Percentiles rank a stretch among this genome's conserved stretches.
These are phyloP conservation scores for Camelus bactrianus DNA, from an alignment of 2,113 vertebrate genomes.

Conservation along the genomic window DNA sequence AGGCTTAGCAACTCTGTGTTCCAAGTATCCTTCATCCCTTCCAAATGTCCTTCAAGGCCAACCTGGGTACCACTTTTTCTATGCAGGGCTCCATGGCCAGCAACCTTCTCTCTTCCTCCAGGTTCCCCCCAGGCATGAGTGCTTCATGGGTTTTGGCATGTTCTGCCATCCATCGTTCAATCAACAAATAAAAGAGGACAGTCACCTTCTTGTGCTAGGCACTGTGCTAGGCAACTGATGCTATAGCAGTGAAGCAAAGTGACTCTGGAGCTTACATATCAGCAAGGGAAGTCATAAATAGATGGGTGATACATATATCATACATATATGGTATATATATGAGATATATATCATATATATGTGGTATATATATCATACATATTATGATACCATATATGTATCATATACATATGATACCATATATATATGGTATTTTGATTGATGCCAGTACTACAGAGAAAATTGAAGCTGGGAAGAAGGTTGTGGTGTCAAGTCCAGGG, in stretches of 20 bases:
- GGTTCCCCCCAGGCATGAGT: background rate
- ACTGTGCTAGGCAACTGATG: background rate
- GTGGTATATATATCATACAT: too few relatives aligned
- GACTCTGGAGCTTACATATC: background rate
- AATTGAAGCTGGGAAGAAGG: background rate
- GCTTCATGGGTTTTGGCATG: background rate
- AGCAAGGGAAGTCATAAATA: background rate
- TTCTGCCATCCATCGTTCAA: background rate
- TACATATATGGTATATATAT: background rate
- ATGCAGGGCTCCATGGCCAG: background rate
- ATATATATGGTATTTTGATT: background rate
- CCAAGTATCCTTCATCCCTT: slow-evolving; percentile 26
- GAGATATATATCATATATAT: too few relatives aligned
- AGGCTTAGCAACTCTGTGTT: slow-evolving; percentile 44
- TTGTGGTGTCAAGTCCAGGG: background rate
- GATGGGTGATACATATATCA: background rate
- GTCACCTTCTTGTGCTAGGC: background rate
- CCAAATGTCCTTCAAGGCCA: background rate
- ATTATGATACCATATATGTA: too few relatives aligned
- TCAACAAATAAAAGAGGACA: background rate
- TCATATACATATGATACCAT: too few relatives aligned
- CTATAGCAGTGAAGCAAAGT: background rate
- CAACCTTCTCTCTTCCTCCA: background rate
- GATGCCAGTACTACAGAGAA: background rate
- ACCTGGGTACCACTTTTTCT: background rate